A percentile compares a stretch with the other conserved stretches of the same genome.
phyloP scores from a whole-genome alignment of 2,113 vertebrate species.

The Centrocercus urophasianus region DNA sequence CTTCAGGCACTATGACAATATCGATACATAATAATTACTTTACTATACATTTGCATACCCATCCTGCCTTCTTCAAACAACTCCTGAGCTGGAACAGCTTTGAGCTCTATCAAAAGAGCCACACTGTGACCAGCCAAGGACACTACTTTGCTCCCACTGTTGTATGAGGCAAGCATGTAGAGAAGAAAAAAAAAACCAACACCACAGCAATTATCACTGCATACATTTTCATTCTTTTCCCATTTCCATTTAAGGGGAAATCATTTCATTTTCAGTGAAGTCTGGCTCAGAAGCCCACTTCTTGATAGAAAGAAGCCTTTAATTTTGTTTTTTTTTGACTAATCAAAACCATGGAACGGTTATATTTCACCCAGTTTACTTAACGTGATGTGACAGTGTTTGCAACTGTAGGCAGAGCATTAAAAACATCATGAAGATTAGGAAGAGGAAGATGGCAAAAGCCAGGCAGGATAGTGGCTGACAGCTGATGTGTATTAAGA shows the following conservation, averaged over 20 bases:
- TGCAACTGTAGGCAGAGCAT: slow-evolving; percentile 17
- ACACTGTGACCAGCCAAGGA: not conserved
- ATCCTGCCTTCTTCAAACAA: not conserved
- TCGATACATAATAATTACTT: slow-evolving; percentile 12
- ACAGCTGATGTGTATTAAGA: slow-evolving; percentile 40
- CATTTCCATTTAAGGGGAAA: not conserved
- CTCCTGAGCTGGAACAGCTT: not conserved
- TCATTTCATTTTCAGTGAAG: not conserved
- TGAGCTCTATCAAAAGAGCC: not conserved
- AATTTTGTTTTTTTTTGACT: not conserved
- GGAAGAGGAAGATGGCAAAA: not conserved
- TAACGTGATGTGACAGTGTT: not conserved
- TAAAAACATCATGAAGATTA: not conserved
- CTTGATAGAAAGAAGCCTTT: not conserved
- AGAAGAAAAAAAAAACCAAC: not conserved
- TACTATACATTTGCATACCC: slow-evolving; percentile 11
- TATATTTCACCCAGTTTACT: not conserved
- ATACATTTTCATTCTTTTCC: not conserved
- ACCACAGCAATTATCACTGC: not conserved
- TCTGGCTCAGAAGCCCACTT: not conserved
- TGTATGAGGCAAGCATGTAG: fast-evolving
- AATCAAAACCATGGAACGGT: not conserved
- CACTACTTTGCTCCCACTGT: not conserved
- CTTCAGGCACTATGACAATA: slow-evolving; percentile 36
- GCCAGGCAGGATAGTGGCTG: slow-evolving; percentile 4